phyloP scores from a whole-genome alignment of 1,140 invertebrate species.

The Pseudomyrmex sp. region DNA sequence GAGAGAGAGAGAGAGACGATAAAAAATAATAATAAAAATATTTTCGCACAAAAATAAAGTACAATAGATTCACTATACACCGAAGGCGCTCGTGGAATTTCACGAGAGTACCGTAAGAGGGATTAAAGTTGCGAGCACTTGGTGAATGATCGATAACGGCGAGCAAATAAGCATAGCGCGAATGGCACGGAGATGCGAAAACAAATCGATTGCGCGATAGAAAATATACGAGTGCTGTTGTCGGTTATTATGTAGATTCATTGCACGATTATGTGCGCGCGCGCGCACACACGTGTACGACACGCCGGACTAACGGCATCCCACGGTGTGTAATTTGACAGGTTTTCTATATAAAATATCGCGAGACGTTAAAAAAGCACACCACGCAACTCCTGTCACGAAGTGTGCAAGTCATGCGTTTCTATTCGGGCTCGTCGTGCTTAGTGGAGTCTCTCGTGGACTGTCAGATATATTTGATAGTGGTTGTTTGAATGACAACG shows the following conservation, averaged over 20 bases:
- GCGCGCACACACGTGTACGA: neutral
- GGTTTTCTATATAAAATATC: slow-evolving; percentile 50
- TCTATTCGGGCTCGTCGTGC: slow-evolving; percentile 36
- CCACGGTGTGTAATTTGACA: slow-evolving; percentile 40
- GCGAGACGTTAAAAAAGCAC: slow-evolving; percentile 26
- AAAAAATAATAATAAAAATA: neutral
- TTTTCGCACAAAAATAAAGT: neutral
- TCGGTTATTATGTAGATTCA: slow-evolving; percentile 57
- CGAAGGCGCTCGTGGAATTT: slow-evolving; percentile 31
- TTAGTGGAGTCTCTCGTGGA: slow-evolving; percentile 35
- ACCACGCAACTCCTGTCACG: slow-evolving; percentile 29
- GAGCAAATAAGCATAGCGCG: slow-evolving; percentile 53
- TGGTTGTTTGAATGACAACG: slow-evolving; percentile 29
- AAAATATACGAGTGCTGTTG: slow-evolving; percentile 50
- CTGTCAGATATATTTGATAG: slow-evolving; percentile 41
- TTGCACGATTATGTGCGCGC: slow-evolving; percentile 45
- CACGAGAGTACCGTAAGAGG: slow-evolving; percentile 15
- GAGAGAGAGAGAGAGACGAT: too few relatives aligned
- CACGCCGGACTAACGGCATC: slow-evolving; percentile 40
- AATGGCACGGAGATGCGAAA: slow-evolving; percentile 44
- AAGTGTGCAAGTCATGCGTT: slow-evolving; percentile 55
- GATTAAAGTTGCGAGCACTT: slow-evolving; percentile 44
- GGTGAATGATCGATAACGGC: slow-evolving; percentile 56
- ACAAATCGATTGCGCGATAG: slow-evolving; percentile 59
- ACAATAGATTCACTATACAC: neutral